Conservation (phyloP, 1,140 invertebrate genomes). For the Notospermus geniculatus region DNA sequence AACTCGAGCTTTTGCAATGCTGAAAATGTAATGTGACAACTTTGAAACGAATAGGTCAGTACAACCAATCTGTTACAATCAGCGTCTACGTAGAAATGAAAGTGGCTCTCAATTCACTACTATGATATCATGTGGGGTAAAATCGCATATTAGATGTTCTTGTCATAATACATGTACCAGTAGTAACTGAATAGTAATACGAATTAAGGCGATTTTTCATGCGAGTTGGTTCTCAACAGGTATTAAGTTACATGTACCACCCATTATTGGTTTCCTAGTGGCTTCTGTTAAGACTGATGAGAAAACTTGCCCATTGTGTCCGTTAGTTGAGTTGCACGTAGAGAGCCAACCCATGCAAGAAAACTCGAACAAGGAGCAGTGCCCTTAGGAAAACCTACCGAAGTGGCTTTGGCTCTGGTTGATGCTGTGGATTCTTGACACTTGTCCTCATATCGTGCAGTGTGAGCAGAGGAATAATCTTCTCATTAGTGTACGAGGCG, state of each 20-base stretch:
- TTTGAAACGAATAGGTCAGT: slow-evolving; percentile 4
- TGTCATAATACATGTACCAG: too few species aligned
- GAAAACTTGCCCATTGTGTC: too few species aligned
- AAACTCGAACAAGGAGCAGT: too few species aligned
- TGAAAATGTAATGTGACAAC: slow-evolving; percentile 28
- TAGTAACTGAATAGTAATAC: too few species aligned
- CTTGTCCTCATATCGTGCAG: slow-evolving; percentile 65
- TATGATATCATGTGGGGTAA: too few species aligned
- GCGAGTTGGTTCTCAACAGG: too few species aligned
- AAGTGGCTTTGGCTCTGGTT: slow-evolving; percentile 39
- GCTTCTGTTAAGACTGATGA: too few species aligned
- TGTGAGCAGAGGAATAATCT: slow-evolving; percentile 73
- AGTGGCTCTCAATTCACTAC: neutral
- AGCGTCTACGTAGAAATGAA: neutral
- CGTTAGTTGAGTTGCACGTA: too few species aligned
- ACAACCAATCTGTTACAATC: slow-evolving; percentile 6
- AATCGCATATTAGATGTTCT: slow-evolving; percentile 6
- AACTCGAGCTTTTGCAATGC: slow-evolving; percentile 64
- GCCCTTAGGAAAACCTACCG: too few species aligned
- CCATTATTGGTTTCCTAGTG: too few species aligned
- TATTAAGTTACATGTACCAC: too few species aligned
- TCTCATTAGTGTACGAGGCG: slow-evolving; percentile 72
- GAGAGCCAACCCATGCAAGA: too few species aligned
- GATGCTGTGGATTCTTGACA: slow-evolving; percentile 39
- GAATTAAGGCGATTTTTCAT: neutral